These are phyloP conservation scores for Sinosuthora webbiana DNA, from an alignment of 2,113 vertebrate genomes.

Conservation along the genomic window DNA sequence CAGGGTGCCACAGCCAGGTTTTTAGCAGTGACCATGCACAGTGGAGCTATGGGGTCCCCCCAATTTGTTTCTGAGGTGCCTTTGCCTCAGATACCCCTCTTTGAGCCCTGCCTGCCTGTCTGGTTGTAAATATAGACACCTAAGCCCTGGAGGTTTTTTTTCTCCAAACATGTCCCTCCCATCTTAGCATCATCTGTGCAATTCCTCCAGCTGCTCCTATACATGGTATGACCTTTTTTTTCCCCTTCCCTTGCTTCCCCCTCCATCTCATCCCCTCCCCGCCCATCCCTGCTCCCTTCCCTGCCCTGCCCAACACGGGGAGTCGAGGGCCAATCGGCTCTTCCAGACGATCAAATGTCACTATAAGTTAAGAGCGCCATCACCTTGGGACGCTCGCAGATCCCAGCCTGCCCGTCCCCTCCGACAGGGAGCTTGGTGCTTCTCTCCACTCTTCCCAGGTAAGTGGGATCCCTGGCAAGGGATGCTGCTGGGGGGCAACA, in stretches of 20 bases:
- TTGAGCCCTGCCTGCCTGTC: constrained; percentile 72
- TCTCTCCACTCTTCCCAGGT: constrained; percentile 79
- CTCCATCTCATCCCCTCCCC: neutral
- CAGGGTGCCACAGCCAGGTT: neutral
- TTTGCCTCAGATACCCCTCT: constrained; percentile 52
- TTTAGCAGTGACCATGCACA: neutral
- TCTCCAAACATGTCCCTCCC: constrained; percentile 73
- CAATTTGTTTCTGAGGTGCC: neutral
- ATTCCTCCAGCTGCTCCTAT: constrained; percentile 80
- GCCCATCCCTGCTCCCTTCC: neutral
- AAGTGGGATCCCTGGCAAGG: neutral
- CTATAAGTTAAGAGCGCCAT: constrained; percentile 81
- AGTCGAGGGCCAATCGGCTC: constrained; percentile 80
- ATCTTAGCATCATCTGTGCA: constrained; percentile 73
- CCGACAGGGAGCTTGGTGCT: constrained; percentile 72
- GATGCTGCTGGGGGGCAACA: neutral
- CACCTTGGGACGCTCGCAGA: constrained; percentile 64
- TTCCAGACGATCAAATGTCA: constrained; percentile 81
- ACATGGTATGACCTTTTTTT: constrained; percentile 70
- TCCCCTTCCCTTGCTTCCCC: neutral
- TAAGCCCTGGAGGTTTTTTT: constrained; percentile 63
- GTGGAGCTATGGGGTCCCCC: rapidly evolving
- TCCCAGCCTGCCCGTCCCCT: constrained; percentile 67
- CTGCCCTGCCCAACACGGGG: constrained; percentile 24
- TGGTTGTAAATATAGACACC: constrained; percentile 86